Evolutionary conservation across 1,140 invertebrate species (phyloP).

Genomic region (Tetranychus cinnabarinus): DNA sequence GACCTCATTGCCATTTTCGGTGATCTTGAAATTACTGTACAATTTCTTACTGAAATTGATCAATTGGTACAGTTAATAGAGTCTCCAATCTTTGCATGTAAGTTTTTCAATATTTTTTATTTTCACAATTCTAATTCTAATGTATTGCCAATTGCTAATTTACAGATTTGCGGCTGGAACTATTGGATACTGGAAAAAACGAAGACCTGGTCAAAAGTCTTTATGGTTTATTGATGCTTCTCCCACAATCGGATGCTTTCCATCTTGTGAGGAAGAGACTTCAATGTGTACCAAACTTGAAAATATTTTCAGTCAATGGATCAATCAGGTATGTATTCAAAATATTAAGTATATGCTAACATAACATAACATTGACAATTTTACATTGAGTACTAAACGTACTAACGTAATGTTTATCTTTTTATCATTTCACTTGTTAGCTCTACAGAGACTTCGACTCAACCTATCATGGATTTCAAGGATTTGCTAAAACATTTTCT

Average conservation of each 20-base stretch:
- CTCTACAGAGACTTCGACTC: neutral
- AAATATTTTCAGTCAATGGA: conserved; percentile 14
- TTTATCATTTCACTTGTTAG: neutral
- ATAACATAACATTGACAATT: neutral
- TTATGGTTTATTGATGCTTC: conserved; percentile 85
- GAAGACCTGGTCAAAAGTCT: conserved; percentile 60
- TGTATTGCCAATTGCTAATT: neutral
- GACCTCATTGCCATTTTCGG: conserved; percentile 69
- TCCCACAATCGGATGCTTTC: conserved; percentile 93
- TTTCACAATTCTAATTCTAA: conserved; percentile 15
- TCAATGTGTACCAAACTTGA: conserved; percentile 52
- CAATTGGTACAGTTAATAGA: conserved; percentile 91
- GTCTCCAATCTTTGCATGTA: conserved; percentile 95
- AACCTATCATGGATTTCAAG: conserved; percentile 30
- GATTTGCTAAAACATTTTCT: conserved; percentile 36
- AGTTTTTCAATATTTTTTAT: conserved; percentile 24
- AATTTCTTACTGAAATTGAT: conserved; percentile 85
- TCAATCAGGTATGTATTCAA: neutral
- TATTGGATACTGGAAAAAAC: conserved; percentile 55
- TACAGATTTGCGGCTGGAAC: conserved; percentile 67
- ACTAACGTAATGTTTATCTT: neutral
- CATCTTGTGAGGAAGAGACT: conserved; percentile 59
- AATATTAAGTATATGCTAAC: neutral
- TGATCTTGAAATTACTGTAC: conserved; percentile 82
- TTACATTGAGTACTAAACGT: neutral